Base-by-base conservation (phyloP, 2,113 vertebrate species). In the Orcinus orca region DNA sequence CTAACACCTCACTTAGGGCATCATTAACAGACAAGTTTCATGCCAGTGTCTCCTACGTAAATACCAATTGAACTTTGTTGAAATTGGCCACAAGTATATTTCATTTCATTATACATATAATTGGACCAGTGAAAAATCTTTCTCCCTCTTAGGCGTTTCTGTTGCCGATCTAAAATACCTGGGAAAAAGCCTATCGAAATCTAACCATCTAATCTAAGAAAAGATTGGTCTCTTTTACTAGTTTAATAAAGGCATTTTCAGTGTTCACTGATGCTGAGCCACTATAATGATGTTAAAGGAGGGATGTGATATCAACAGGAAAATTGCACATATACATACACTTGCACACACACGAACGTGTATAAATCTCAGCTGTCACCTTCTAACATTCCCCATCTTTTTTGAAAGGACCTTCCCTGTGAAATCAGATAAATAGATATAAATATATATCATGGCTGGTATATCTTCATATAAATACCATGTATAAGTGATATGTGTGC, bases 131-230 rank as follows among this genome's bases (percentile, higher is more conserved):
- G 50, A 97, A 97, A 98, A 97, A 96, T 93, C 79, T 98, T 5
- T 33, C 93, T 97, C 8, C 33, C 18, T 95, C 58, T 94, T 89
- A 95, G 90, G 7, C 4, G 96, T 93, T 97, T 84, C 82, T 96
- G 44, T 94, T 70, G 60, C 44, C 80, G 55, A 96, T 93, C 58
- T 90, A 95, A 90, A 68, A 90, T 47, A 95, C 67, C 13, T 84
- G 94, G 33, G 95, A 79, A 97, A 97, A 44, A 44, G 88, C 63
- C 70, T 73, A 95, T 85, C 33, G 97, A 97, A 97, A 97, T 95
- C 67, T 97, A 96, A 98, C 97, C 88, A 96, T 83, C 33, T 97
- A 97, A 97, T 97, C 87, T 97, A 94, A 94, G 93, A 98, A 91
- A 91, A 98, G 76, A 97, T 97, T 97, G 89, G 26, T 68, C 53